Base-by-base conservation (phyloP, 2,113 vertebrate genomes). In the Dipodomys merriami region DNA sequence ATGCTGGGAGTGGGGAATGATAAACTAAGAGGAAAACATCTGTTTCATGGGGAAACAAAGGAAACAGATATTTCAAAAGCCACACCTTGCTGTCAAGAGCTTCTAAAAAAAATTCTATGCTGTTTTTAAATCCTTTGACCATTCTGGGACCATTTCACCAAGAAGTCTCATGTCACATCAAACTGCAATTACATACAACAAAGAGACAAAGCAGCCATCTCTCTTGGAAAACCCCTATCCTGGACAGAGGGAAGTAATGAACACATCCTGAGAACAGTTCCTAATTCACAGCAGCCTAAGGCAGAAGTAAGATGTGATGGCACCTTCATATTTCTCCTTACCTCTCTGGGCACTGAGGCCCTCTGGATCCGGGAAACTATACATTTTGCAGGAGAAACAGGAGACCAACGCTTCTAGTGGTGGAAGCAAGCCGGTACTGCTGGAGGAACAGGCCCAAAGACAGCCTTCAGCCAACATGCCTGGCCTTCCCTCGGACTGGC, bases 101-200 rank as follows among this genome's bases (percentile, higher is more conserved):
- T 71, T 35, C 71, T 12, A 20, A 68, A 72, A 83, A 71, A 69
- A 86, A 79, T 76, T 93, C 74, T 73, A 12, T 10, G 35, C 23
- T 30, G 1, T 65, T 82, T 57, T 69, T 80, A 79, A 93, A 90
- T 78, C 79, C 90, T 90, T 49, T 57, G 20, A 68, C 67, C 72
- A 33, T 23, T 46, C 22, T 67, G 46, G 30, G 74, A 83, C 85
- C 22, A 83, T 62, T 76, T 87, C 19, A 4, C 80, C 76, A 86
- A 71, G 19, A 71, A 74, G 20, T 71, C 83, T 46, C 57, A 1
- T 9, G 77, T 76, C 62, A 71, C 57, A 62, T 33, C 62, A 33
- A 88, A 85, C 74, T 78, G 90, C 71, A 64, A 74, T 64, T 30
- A 44, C 30, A 93, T 23, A 49, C 16, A 77, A 71, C 57, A 83